Base-by-base conservation (phyloP, 92 coral and sea anemone genomes). In the Heteractis magnifica region DNA sequence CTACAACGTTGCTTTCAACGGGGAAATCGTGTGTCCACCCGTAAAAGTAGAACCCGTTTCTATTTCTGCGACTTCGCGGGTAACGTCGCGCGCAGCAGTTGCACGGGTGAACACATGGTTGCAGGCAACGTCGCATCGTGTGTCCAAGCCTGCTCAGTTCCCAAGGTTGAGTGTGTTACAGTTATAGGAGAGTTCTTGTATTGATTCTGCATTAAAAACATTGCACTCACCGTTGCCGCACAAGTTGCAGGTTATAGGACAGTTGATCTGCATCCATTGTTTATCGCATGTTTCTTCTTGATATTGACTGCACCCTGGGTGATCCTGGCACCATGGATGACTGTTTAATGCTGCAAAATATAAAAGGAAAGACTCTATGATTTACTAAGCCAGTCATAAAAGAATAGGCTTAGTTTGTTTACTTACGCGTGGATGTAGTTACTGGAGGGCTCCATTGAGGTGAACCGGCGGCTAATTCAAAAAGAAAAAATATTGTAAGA, bases 261-360 rank as follows among this genome's bases (percentile, higher is more conserved):
- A 94, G 90, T 94, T 94, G 7, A 88, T 84, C 58, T 87, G 89
- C 74, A 93, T 81, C 98, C 98, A 93, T 60, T 89, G 92, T 51
- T 87, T 65, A 21, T 85, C 85, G 65, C 98, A 93, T 41, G 59
- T 80, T 53, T 79, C 84, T 5, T 87, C 87, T 0, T 86, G 65
- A 56, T 89, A 93, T 18, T 89, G 90, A 1, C 77, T 26, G 49
- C 98, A 93, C n/a, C 89, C 94, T 4, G 93, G 91, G 58, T 90
- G 87, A 78, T 93, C 98, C 20, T 74, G 83, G 52, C 98, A 93
- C 93, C 92, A 89, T 5, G 91, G 80, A 75, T 80, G 49, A 7
- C 62, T 84, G 23, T 52, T 52, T 52, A 56, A 71, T 6, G 49
- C 73, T 21, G 10, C 20, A 52, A 74, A 49, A 41, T 0, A 49